phyloP scores from a whole-genome alignment of 2,113 vertebrate genomes.

The Etia nguti region DNA sequence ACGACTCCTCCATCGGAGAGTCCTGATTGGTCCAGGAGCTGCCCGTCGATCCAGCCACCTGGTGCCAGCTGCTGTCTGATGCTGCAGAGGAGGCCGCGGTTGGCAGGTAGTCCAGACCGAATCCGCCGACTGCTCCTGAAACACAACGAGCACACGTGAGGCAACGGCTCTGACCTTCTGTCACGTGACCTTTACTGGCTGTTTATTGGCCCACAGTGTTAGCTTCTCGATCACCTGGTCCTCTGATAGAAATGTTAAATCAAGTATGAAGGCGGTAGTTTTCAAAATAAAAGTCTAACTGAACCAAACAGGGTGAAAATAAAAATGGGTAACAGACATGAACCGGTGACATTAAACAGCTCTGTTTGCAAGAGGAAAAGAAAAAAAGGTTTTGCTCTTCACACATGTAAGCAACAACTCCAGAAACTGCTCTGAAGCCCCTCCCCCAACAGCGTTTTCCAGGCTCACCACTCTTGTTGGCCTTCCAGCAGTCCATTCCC shows the following conservation, averaged over 20 bases:
- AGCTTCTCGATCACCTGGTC: background rate
- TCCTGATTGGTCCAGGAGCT: slow-evolving; percentile 89
- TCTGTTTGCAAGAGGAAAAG: background rate
- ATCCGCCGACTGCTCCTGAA: slow-evolving; percentile 80
- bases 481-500: slow-evolving; percentile 90
- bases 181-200: background rate
- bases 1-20: slow-evolving; percentile 90
- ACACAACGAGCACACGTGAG: background rate
- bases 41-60: slow-evolving; percentile 72
- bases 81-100: slow-evolving; percentile 70
- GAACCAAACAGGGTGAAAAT: background rate
- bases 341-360: background rate
- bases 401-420: background rate
- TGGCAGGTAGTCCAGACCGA: slow-evolving; percentile 93
- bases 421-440: background rate
- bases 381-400: too few relatives aligned
- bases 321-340: background rate
- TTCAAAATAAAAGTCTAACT: background rate
- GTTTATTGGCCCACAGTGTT: background rate
- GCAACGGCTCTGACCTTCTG: background rate
- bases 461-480: slow-evolving; percentile 84
- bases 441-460: background rate
- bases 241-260: background rate
- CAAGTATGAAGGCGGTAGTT: background rate
- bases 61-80: slow-evolving; percentile 91